Base-by-base conservation (phyloP, 2,888 invertebrate genomes). In the Acronicta psi region DNA sequence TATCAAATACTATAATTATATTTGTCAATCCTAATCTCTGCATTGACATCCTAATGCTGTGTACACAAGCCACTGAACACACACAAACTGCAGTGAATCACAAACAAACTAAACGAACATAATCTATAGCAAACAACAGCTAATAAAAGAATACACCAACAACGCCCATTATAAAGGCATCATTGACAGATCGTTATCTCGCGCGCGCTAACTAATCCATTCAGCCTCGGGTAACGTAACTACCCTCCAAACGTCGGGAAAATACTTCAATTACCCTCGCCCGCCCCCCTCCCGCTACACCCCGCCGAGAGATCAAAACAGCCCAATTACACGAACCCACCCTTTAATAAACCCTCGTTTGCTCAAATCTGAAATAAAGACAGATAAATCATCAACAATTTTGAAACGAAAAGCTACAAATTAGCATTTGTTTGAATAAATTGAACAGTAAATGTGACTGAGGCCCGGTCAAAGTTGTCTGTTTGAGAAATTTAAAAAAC, bases 391-490 rank as follows among this genome's bases (percentile, higher is more conserved):
- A 92, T 91, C 86, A 91, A 88, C 83, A 88, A 88, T 89, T 71
- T 82, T 78, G 80, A 83, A 84, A 82, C 83, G 86, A 86, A 88
- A 86, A 88, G 88, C 86, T 88, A 82, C 81, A 85, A 89, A 91
- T 93, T 92, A 91, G 83, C 92, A 92, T 92, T 90, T 87, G 87
- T 92, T 92, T 88, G 91, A 88, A 90, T 91, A 92, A 91, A 92
- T 92, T 92, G 88, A 68, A 81, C 86, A 83, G 80, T 82, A 88
- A 88, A 89, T 89, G 82, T 79, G 84, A 85, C 86, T 75, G 82
- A 81, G 83, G 82, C 86, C 84, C 80, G 80, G 85, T 75, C 81
- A 80, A 81, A 85, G 79, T 85, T 85, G 79, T 69, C 64, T 59
- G 76, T 59, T 74, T 67, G 62, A 50, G 57, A 38, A 57, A 58